Evolutionary conservation across 92 coral and sea anemone genomes (phyloP), one percentile per base, ranked within the genome.

Genomic region (Phenganax subtilis): DNA sequence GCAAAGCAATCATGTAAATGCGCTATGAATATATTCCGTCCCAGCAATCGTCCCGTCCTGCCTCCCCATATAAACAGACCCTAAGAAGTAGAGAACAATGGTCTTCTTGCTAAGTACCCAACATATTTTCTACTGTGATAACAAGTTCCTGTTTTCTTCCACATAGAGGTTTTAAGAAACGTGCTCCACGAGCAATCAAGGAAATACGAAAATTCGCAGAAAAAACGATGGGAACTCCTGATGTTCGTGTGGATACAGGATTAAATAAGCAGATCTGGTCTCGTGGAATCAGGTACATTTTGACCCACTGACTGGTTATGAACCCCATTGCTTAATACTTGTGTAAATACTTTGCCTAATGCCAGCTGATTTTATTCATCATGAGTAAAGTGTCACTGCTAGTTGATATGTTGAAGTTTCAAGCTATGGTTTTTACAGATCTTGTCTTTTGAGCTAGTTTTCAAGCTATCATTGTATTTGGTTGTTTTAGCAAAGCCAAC

Each of bases 141-240:
- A 9, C 8, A 44, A 27, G 12, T 57, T 76, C 10, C 9, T 12
- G 14, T 78, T 72, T 81, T 62, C 6, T 7, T n/a, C n/a, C 8
- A 29, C 59, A 53, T 79, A 94, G 98, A 71, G 98, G 98, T 30
- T 94, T 94, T 85, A 94, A 92, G 88, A 87, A 87, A 65, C 97
- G 98, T 70, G 98, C 98, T 74, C 98, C 98, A 54, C 89, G 98
- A 84, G 98, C 98, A 8, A 90, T 94, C 70, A 94, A 90, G 75
- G 98, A 94, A 72, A 94, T 94, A 78, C 87, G 75, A 54, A 94
- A 94, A 76, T 94, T 94, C 85, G 98, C 98, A 0, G 96, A 92
- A 70, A 94, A 92, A 77, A 92, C 91, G 89, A 94, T 94, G 98
- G 98, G 98, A 29, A 94, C 98, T 44, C 97, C 98, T n/a, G 98